A percentile compares a stretch with the other conserved stretches of the same genome.
phyloP scores from a whole-genome alignment of 2,888 invertebrate genomes.

The Cheilosia grossa region DNA sequence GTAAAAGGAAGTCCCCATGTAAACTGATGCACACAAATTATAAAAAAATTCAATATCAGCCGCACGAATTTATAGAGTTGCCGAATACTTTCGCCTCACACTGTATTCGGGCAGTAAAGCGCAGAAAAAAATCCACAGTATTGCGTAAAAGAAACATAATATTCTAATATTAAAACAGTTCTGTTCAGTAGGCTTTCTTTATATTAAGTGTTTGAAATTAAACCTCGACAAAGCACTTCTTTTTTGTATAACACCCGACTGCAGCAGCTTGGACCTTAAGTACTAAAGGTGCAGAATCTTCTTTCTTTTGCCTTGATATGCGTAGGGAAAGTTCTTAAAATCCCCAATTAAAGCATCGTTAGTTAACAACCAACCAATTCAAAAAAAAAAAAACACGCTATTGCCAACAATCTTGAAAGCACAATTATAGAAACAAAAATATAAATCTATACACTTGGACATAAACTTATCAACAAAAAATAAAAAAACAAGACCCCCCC shows the following conservation, averaged over 20 bases:
- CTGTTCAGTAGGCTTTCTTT: no score
- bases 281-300: no score
- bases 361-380: constrained; percentile 18
- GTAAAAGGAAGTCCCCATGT: no score
- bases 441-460: constrained; percentile 6
- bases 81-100: no score
- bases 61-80: no score
- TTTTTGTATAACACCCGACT: background rate
- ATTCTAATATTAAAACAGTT: no score
- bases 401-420: constrained; percentile 39
- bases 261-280: no score
- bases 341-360: constrained; percentile 2
- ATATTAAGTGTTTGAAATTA: background rate
- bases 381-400: constrained; percentile 6
- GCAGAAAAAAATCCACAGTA: no score
- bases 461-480: constrained; percentile 20
- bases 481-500: constrained; percentile 20
- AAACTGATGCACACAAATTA: no score
- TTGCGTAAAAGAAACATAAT: no score
- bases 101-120: no score
- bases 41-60: no score
- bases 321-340: constrained; percentile 7
- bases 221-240: background rate
- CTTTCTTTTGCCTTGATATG: background rate
- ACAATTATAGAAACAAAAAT: constrained; percentile 26